Percentiles rank a stretch among this genome's conserved stretches.
Evolutionary conservation across 2,797 vertebrate species (phyloP).

Genomic region (Alfaro cultratus): DNA sequence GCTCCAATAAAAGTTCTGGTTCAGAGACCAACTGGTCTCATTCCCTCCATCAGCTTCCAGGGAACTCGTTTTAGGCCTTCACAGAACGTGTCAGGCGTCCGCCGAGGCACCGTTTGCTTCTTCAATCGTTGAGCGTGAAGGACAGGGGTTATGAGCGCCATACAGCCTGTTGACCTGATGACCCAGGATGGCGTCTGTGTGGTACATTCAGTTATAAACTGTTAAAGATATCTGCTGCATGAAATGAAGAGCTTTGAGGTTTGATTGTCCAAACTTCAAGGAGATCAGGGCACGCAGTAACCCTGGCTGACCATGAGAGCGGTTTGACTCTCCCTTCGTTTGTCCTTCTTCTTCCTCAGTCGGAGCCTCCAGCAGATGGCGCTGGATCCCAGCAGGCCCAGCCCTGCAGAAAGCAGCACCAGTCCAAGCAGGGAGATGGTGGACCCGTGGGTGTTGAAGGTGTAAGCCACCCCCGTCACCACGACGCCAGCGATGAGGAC

Average conservation of each 20-base stretch:
- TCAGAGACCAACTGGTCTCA: neutral
- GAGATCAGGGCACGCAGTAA: slow-evolving; percentile 42
- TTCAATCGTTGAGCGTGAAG: neutral
- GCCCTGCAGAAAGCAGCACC: slow-evolving; percentile 84
- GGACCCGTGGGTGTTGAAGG: slow-evolving; percentile 91
- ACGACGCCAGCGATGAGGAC: slow-evolving; percentile 88
- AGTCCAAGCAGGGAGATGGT: slow-evolving; percentile 91
- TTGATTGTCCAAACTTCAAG: neutral
- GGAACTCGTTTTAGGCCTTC: neutral
- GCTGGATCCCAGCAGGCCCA: slow-evolving; percentile 86
- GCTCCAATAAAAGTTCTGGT: neutral
- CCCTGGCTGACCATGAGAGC: slow-evolving; percentile 82
- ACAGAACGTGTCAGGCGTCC: neutral
- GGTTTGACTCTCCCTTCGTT: slow-evolving; percentile 88
- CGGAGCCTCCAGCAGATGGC: slow-evolving; percentile 87
- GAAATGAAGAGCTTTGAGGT: neutral
- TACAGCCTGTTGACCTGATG: neutral
- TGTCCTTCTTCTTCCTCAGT: slow-evolving; percentile 79
- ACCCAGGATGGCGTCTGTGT: neutral
- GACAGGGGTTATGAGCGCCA: neutral
- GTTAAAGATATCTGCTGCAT: neutral
- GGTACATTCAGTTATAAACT: neutral
- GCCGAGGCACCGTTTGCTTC: neutral
- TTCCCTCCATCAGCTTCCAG: neutral
- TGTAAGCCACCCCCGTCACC: slow-evolving; percentile 89